Percentiles rank a stretch among this genome's conserved stretches.
These are phyloP conservation scores for Trichoplax adhaerens DNA, from an alignment of 37 sponge, comb jelly and placozoan species.

Conservation along the genomic window DNA sequence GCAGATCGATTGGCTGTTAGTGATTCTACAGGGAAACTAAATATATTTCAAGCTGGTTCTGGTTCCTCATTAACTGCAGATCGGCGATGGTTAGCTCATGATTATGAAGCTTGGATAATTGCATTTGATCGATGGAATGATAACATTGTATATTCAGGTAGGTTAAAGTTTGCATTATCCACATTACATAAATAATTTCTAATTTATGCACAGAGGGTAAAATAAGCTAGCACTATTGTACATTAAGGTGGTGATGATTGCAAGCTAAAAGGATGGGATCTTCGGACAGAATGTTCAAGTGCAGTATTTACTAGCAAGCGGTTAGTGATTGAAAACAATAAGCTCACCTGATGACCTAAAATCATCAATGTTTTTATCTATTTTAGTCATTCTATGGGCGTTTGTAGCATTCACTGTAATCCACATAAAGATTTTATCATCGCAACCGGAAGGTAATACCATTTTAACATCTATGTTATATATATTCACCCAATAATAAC, in stretches of 20 bases:
- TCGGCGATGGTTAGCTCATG: slow-evolving; percentile 48
- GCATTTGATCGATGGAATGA: slow-evolving; percentile 25
- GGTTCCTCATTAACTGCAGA: slow-evolving; percentile 1
- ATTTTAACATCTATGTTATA: not conserved
- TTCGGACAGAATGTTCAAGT: not conserved
- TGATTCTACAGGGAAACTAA: slow-evolving; percentile 19
- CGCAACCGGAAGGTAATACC: slow-evolving; percentile 50
- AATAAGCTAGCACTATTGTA: no score
- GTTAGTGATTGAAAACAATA: slow-evolving; percentile 1
- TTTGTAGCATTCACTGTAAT: slow-evolving; percentile 53
- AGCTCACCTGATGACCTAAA: not conserved
- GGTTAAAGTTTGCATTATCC: no score
- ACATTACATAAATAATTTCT: no score
- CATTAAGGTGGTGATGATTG: slow-evolving; percentile 21
- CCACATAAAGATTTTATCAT: slow-evolving; percentile 24
- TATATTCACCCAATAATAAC: no score
- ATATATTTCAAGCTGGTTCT: slow-evolving; percentile 2
- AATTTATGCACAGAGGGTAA: no score
- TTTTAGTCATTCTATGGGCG: slow-evolving; percentile 65
- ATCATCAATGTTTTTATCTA: not conserved
- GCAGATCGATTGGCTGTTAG: slow-evolving; percentile 17
- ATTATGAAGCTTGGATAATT: slow-evolving; percentile 68
- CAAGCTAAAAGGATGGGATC: slow-evolving; percentile 15
- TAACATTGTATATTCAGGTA: slow-evolving; percentile 29
- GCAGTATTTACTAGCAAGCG: not conserved